These are phyloP conservation scores for Picathartes gymnocephalus DNA, from an alignment of 2,113 vertebrate genomes.

Conservation along the genomic window DNA sequence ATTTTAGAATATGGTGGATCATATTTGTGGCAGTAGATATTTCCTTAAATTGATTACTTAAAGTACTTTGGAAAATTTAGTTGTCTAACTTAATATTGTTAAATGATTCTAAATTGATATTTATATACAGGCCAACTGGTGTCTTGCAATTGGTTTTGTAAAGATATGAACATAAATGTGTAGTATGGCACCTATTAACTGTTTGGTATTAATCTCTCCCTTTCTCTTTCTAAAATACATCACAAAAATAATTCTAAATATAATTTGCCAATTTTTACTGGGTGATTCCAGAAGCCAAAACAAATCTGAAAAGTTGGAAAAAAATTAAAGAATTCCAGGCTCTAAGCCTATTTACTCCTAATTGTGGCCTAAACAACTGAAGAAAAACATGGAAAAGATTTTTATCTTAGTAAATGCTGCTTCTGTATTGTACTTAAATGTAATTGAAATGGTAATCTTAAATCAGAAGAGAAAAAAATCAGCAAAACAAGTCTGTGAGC, in stretches of 20 bases:
- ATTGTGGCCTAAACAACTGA: neutral
- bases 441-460: neutral
- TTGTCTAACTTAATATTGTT: neutral
- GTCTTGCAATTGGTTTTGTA: neutral
- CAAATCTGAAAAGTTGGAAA: neutral
- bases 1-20: neutral
- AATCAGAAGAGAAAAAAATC: neutral
- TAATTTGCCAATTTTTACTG: neutral
- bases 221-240: neutral
- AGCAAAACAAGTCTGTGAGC: neutral
- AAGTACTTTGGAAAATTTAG: neutral
- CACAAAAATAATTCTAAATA: neutral
- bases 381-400: neutral
- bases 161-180: neutral
- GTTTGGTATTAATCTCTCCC: neutral
- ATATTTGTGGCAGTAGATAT: neutral
- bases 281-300: neutral
- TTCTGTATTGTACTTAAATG: neutral
- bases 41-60: neutral
- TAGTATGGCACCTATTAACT: neutral
- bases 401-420: neutral
- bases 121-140: neutral
- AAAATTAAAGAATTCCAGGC: neutral
- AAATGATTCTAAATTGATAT: neutral
- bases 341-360: neutral